These are phyloP conservation scores for Apostichopus leukothele DNA, from an alignment of 53 echinoderm and acorn worm species.

Conservation along the genomic window DNA sequence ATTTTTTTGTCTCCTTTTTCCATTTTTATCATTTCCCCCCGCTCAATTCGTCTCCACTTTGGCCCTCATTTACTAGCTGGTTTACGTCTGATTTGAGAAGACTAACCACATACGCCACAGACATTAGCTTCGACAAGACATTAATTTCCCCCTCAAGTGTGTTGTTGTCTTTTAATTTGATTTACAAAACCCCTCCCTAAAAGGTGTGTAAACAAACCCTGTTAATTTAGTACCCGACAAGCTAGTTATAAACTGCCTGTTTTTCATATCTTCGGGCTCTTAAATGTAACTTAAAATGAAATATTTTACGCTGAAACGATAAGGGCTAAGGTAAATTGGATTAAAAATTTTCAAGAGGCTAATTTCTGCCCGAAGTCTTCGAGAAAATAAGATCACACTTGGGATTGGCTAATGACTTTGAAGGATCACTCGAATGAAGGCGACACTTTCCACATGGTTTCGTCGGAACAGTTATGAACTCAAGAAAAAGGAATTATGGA, in stretches of 20 bases:
- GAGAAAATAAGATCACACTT: constrained; percentile 43
- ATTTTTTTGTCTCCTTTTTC: neutral
- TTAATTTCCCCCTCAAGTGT: constrained; percentile 47
- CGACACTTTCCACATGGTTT: constrained; percentile 44
- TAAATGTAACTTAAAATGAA: constrained; percentile 51
- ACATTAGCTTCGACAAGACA: constrained; percentile 45
- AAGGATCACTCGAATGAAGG: constrained; percentile 33
- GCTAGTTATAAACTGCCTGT: constrained; percentile 49
- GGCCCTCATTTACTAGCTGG: constrained; percentile 1
- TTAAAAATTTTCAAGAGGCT: constrained; percentile 43
- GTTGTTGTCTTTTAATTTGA: constrained; percentile 44
- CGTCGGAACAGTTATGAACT: constrained; percentile 41
- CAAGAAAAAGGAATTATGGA: neutral
- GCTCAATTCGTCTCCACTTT: neutral
- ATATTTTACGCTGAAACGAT: constrained; percentile 46
- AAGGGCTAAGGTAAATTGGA: constrained; percentile 49
- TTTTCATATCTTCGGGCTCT: constrained; percentile 50
- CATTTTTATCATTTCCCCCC: neutral
- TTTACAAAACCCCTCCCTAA: constrained; percentile 52
- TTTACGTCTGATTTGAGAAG: constrained; percentile 29
- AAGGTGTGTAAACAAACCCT: constrained; percentile 49
- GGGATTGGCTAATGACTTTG: constrained; percentile 45
- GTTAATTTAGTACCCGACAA: constrained; percentile 46
- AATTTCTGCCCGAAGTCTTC: constrained; percentile 46
- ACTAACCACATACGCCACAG: constrained; percentile 35